These are phyloP conservation scores for Enteromius argenteus DNA, from an alignment of 2,797 vertebrate genomes.

Conservation along the genomic window DNA sequence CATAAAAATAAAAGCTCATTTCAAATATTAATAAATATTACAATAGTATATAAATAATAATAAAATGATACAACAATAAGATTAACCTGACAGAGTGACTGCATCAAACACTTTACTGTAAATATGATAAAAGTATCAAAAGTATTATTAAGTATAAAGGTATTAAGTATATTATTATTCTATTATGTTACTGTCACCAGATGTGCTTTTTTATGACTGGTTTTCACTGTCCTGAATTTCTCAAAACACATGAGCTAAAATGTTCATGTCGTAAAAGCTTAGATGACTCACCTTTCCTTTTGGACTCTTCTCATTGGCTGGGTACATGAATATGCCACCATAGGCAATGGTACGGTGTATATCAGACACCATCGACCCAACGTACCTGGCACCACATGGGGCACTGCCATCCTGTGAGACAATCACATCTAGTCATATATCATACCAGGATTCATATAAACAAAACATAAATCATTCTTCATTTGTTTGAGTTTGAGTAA, in stretches of 20 bases:
- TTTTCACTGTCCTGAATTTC: background rate
- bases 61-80: conserved; percentile 1
- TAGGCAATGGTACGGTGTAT: conserved; percentile 94
- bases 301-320: conserved; percentile 95
- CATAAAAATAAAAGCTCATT: background rate
- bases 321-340: conserved; percentile 97
- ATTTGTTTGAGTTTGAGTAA: background rate
- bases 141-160: too few relatives aligned
- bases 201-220: background rate
- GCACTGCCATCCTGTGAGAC: conserved; percentile 86
- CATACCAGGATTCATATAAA: conserved; percentile 7
- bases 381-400: conserved; percentile 91
- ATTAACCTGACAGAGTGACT: background rate
- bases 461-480: background rate
- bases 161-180: background rate
- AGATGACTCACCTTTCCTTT: conserved; percentile 89
- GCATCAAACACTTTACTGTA: background rate
- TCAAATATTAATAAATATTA: background rate
- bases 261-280: background rate
- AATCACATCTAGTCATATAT: conserved; percentile 14
- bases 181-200: background rate
- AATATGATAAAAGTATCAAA: background rate
- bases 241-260: background rate
- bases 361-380: conserved; percentile 98
- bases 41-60: background rate